Evolutionary conservation across 2,888 invertebrate species (phyloP).

Genomic region (Panzeria rudis): DNA sequence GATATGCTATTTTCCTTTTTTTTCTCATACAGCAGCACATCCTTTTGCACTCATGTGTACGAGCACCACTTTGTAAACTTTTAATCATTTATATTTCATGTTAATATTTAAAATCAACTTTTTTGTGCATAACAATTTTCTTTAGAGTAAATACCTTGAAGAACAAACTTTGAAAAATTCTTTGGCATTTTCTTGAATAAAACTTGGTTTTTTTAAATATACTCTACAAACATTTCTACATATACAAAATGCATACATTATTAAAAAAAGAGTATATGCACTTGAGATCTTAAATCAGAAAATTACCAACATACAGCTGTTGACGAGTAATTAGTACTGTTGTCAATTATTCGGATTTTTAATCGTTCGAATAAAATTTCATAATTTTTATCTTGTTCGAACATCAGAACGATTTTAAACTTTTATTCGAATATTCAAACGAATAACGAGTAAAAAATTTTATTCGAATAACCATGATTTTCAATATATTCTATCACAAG

Average conservation of each 20-base stretch:
- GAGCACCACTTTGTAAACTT: neutral
- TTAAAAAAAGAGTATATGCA: conserved; percentile 3
- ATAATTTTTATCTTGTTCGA: no score
- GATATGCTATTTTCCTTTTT: neutral
- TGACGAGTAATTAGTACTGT: neutral
- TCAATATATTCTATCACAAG: no score
- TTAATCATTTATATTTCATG: conserved; percentile 35
- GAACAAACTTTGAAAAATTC: neutral
- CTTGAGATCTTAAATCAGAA: neutral
- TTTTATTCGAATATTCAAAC: no score
- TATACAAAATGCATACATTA: neutral
- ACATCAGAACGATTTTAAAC: no score
- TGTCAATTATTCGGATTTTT: no score
- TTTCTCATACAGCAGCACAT: neutral
- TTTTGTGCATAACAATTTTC: conserved; percentile 17
- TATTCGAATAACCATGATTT: no score
- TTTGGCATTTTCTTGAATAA: conserved; percentile 20
- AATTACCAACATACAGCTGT: neutral
- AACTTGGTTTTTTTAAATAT: neutral
- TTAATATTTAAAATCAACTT: conserved; percentile 32
- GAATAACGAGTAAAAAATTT: no score
- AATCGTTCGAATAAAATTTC: no score
- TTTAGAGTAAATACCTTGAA: conserved; percentile 38
- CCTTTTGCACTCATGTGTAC: neutral
- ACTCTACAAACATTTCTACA: neutral